Evolutionary conservation across 2,888 invertebrate genomes (phyloP).

Genomic region (Meghimatium bilineatum): DNA sequence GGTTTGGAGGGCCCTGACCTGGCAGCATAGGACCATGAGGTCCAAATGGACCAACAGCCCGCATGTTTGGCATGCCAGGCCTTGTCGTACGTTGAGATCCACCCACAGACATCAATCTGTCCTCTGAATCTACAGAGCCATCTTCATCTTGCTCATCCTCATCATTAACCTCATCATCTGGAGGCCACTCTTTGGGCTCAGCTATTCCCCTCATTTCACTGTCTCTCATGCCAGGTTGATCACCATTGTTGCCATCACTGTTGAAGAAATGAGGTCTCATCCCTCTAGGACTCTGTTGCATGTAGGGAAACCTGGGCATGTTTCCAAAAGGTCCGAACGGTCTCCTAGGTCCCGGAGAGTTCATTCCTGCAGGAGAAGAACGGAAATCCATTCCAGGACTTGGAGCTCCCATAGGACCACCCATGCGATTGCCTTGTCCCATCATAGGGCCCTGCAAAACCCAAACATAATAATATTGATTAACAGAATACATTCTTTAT

Average conservation of each 20-base stretch:
- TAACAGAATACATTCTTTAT: background rate
- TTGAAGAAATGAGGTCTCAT: constrained; percentile 37
- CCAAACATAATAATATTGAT: constrained; percentile 1
- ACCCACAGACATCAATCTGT: constrained; percentile 32
- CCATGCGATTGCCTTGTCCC: constrained; percentile 42
- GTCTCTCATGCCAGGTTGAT: constrained; percentile 28
- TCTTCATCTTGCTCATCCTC: constrained; percentile 49
- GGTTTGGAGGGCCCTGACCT: background rate
- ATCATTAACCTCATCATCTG: constrained; percentile 50
- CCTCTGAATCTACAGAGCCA: constrained; percentile 39
- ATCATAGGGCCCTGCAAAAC: constrained; percentile 34
- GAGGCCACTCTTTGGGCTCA: constrained; percentile 54
- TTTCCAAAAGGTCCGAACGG: constrained; percentile 30
- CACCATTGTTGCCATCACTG: constrained; percentile 8
- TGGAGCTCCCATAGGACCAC: constrained; percentile 20
- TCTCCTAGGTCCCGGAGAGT: constrained; percentile 36
- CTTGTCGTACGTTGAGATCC: constrained; percentile 7
- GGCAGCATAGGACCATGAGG: constrained; percentile 34
- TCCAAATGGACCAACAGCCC: constrained; percentile 27
- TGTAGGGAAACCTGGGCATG: constrained; percentile 34
- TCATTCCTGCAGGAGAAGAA: constrained; percentile 18
- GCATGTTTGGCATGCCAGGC: constrained; percentile 26
- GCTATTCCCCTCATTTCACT: constrained; percentile 45
- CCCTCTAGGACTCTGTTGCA: constrained; percentile 17
- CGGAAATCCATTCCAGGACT: constrained; percentile 40